Base-by-base conservation (phyloP, 2,113 vertebrate genomes). In the Gila orcuttii region DNA sequence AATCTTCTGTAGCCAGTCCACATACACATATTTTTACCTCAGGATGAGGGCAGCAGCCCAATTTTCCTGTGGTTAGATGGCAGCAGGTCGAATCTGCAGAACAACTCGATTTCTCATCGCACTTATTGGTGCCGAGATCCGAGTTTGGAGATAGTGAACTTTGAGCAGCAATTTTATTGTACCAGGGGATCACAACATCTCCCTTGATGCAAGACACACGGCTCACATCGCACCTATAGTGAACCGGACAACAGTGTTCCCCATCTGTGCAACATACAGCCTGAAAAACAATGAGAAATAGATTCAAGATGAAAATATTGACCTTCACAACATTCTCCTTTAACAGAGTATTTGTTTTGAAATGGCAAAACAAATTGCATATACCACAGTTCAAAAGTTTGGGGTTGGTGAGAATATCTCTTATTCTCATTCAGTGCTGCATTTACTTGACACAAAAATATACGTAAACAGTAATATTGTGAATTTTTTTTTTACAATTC, bases 251-350 rank as follows among this genome's bases (percentile, higher is more conserved):
- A 86, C 95, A 96, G 87, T 94, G 92, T 4, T 57, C 59, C 1
- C 93, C 92, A 6, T 93, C 93, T 0, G 39, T 0, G 23, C 95
- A 96, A 82, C 95, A 95, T 86, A 94, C 90, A 0, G 93, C 95
- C 94, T 95, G 88, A 2, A 33, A 42, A n/a, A 31, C 3, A 47
- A 25, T 0, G 23, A 50, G 57, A n/a, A 57, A 90, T 83, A 87
- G 19, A 85, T 73, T 86, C 25, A 7, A 45, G 4, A 36, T 57
- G 10, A n/a, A 31, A 19, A 45, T n/a, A 17, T 17, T 25, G 39
- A 42, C 13, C 59, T 8, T 64, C 31, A 47, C 3, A 60, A 28
- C 36, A 82, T 33, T 28, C 59, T 62, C 11, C 6, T 79, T 23
- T 47, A 74, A 75, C 2, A 28, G 12, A 50, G 23, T 25, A 50